Evolutionary conservation across 2,888 invertebrate species (phyloP), one percentile per base, ranked within the genome.

Genomic region (Pachycephus smyrnensis): DNA sequence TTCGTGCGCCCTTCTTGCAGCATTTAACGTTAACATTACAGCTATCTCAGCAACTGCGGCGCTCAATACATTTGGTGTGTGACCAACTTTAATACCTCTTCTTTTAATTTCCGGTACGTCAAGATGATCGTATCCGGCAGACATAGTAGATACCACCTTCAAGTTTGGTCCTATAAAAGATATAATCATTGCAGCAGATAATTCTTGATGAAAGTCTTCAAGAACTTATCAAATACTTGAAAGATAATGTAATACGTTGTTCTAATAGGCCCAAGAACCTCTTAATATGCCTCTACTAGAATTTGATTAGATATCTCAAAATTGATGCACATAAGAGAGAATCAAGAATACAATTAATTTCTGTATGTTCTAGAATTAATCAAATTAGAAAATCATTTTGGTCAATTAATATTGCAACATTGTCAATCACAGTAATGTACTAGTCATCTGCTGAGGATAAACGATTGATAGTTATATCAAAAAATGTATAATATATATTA

Each of bases 101-200:
- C 92, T 93, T 89, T 94, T 95, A 68, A 98, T 92, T 88, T 95
- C 97, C 0, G 92, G 91, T 0, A 96, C 85, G 88, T 98, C 96
- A 30, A 98, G 94, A 84, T 97, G 96, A 88, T 98, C 97, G 82
- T 95, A 94, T 12, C 98, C 98, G 1, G 97, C 97, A 0, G 98
- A 96, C 95, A 97, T 96, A 0, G 97, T 95, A 0, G 95, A 94
- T 4, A 98, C 93, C 0, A 95, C 94, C 92, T 96, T 96, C 76
- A 98, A 89, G 76, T 94, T 93, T 0, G 95, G 93, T 6, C 97
- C 96, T 94, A 77, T 75, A 86, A 84, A 84, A 23, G 23, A 55
- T 23, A 55, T 23, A 23, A 55, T 2, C 1, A 55, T 15, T 32
- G 12, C 4, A 75, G 23, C 73, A 12, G 15, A 37, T 15, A 73